phyloP scores from a whole-genome alignment of 2,113 vertebrate species.

The Atrichornis clamosus region DNA sequence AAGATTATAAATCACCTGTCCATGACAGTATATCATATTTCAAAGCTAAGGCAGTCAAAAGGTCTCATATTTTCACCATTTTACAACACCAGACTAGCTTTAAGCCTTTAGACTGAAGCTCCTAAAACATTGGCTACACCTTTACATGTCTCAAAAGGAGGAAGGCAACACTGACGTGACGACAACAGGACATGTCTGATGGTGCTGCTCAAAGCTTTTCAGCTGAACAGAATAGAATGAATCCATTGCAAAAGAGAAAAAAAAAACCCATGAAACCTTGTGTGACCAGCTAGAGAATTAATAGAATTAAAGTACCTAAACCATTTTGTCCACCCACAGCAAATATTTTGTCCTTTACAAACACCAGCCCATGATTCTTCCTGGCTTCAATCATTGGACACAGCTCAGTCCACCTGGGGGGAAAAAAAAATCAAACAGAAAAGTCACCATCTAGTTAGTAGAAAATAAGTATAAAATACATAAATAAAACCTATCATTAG shows the following conservation, averaged over 20 bases:
- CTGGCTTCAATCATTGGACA: constrained; percentile 93
- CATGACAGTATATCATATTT: neutral
- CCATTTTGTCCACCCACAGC: constrained; percentile 94
- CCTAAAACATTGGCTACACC: neutral
- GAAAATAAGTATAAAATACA: neutral
- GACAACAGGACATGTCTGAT: neutral
- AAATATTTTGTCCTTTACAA: constrained; percentile 95
- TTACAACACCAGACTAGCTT: neutral
- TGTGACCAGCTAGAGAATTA: neutral
- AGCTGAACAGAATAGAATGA: neutral
- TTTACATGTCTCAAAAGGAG: neutral
- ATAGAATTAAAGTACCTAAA: constrained; percentile 76
- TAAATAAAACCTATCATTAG: neutral
- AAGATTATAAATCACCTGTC: neutral
- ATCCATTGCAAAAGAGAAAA: neutral
- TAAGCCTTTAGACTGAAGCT: neutral
- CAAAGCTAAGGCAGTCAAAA: neutral
- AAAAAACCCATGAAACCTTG: neutral
- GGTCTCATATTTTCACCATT: neutral
- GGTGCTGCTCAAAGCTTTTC: neutral
- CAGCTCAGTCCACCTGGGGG: constrained; percentile 89
- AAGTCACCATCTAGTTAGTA: neutral
- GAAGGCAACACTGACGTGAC: neutral
- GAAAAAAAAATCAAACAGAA: neutral
- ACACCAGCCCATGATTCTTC: constrained; percentile 94